Percentiles rank a stretch among this genome's conserved stretches.
Conservation (phyloP, 1,140 invertebrate species). For the Lutraria rhynchaena region DNA sequence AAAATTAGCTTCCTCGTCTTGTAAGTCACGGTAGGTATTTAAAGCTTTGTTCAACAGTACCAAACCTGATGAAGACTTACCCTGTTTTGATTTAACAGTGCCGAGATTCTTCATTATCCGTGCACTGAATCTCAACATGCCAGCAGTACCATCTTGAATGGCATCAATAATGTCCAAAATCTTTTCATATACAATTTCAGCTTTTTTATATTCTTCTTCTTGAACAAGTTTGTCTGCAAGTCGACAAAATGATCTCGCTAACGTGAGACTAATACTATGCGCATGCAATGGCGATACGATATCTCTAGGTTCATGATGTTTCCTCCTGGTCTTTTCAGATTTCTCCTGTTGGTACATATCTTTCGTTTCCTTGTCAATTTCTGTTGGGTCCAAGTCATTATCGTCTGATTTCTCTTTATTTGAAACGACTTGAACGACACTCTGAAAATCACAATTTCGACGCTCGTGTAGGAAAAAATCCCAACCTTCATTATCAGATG, state of each 20-base stretch:
- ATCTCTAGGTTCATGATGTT: constrained; percentile 66
- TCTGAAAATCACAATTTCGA: constrained; percentile 72
- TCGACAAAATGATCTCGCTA: constrained; percentile 73
- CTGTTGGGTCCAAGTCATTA: constrained; percentile 32
- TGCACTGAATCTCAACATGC: constrained; percentile 75
- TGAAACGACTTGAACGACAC: constrained; percentile 70
- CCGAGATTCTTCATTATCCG: constrained; percentile 76
- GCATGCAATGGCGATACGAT: constrained; percentile 76
- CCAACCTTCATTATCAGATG: constrained; percentile 76
- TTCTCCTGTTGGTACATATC: constrained; percentile 47
- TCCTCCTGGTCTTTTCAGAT: constrained; percentile 47
- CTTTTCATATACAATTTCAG: constrained; percentile 76
- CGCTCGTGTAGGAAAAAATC: constrained; percentile 76
- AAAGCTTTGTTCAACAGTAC: constrained; percentile 75
- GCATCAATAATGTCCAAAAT: constrained; percentile 75
- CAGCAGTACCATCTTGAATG: constrained; percentile 76
- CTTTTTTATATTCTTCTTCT: constrained; percentile 72
- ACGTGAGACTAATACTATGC: constrained; percentile 73
- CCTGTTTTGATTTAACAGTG: constrained; percentile 74
- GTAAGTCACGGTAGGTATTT: constrained; percentile 73
- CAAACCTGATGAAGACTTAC: constrained; percentile 74
- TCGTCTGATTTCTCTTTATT: constrained; percentile 37
- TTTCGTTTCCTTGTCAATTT: constrained; percentile 55
- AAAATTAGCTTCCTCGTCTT: constrained; percentile 74
- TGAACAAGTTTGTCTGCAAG: constrained; percentile 73